Base-by-base conservation (phyloP, 2,797 vertebrate genomes). In the Oreortyx pictus region DNA sequence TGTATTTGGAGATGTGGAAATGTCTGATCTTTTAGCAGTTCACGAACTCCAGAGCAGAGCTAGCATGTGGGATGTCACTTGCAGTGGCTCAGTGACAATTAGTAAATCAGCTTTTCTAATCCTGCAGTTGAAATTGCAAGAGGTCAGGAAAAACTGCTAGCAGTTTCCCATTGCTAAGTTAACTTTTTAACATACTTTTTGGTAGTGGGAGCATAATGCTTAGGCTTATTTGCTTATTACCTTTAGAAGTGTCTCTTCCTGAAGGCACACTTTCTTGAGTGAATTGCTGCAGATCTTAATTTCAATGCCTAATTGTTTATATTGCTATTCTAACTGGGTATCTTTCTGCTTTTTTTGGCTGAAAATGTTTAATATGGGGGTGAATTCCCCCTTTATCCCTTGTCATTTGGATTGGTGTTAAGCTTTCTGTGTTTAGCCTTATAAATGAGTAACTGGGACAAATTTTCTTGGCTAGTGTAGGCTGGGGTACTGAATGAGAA, bases 11-110 rank as follows among this genome's bases (percentile, higher is more conserved):
- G 24, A 15, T 29, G 6, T 22, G 16, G 16, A 61, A 15, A 17
- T 0, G 0, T 16, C 80, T 73, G 52, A 57, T 25, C 52, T 52
- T 16, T 33, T 49, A 43, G 0, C 0, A 0, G 5, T 56, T 79
- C 44, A 61, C 50, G 82, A 90, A 56, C 11, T 41, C 27, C n/a
- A 49, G 19, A 52, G 49, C 7, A 22, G 22, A 64, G 52, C 11
- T 47, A 5, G 61, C 15, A 13, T 52, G 10, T 14, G 37, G 14
- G 52, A 54, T 47, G 29, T 43, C 0, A 2, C 65, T 89, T 91
- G 59, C 27, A 57, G 44, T 37, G 61, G 7, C n/a, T 76, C 12
- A 29, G 22, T 67, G 59, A 73, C 35, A 54, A 31, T 61, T 60
- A n/a, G 16, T 35, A 76, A 85, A 31, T 43, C 27, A 49, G 6